Evolutionary conservation across 2,113 vertebrate genomes (phyloP).

Genomic region (Nycticebus coucang): DNA sequence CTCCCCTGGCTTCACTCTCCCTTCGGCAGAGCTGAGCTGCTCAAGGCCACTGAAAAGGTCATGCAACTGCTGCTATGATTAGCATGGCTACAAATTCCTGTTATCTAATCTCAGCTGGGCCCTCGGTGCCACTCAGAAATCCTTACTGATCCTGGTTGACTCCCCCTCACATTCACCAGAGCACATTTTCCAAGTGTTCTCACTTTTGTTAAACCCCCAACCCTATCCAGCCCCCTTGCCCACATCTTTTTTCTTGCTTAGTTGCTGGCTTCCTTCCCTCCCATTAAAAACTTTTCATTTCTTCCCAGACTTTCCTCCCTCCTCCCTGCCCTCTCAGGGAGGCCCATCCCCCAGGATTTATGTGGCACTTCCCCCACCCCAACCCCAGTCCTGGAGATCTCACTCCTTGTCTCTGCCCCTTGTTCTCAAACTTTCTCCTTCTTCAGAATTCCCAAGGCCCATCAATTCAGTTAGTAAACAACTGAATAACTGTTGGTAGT

Average conservation of each 20-base stretch:
- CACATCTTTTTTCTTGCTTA: neutral
- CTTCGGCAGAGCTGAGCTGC: neutral
- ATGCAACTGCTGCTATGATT: neutral
- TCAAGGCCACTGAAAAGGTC: constrained; percentile 35
- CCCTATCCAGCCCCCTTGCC: neutral
- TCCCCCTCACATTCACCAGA: neutral
- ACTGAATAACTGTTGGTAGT: neutral
- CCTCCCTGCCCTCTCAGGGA: neutral
- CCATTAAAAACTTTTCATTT: neutral
- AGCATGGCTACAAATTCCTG: neutral
- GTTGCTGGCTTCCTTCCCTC: neutral
- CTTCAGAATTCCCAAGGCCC: neutral
- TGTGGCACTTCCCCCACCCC: fast-evolving
- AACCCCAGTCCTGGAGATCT: neutral
- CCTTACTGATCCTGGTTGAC: neutral
- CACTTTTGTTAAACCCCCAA: neutral
- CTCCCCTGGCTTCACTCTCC: neutral
- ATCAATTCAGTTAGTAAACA: neutral
- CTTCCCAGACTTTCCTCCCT: neutral
- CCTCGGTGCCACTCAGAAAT: neutral
- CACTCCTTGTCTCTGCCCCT: neutral
- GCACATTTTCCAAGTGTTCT: neutral
- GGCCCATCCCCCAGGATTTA: neutral
- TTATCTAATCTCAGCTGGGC: constrained; percentile 37
- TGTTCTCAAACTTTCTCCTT: neutral